Evolutionary conservation across 2,113 vertebrate genomes (phyloP), one percentile per base, ranked within the genome.

Genomic region (Trogon melanurus): DNA sequence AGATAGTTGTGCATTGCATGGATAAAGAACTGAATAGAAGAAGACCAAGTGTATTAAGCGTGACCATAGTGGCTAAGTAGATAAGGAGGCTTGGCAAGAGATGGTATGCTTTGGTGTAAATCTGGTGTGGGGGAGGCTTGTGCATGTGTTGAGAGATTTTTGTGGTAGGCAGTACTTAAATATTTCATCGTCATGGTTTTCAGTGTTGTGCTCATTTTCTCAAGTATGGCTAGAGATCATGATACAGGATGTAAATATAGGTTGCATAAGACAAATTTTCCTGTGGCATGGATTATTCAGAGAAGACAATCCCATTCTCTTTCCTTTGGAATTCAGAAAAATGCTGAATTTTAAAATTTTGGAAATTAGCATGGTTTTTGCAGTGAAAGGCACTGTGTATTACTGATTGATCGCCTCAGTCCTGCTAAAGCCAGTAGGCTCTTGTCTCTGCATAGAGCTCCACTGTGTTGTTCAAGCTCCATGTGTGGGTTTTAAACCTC

Each of bases 401-500:
- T 85, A 16, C 34, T 69, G 41, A 3, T 36, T 65, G 84, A 61
- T 91, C 81, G 30, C 34, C 53, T 93, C 13, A 16, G 48, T 65
- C 61, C 47, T 32, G 3, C 8, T 60, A 72, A 41, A 79, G 51
- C 64, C 85, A 74, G 47, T 44, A 60, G 51, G 38, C 38, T 76
- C 32, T 36, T 64, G 44, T 56, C 56, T 88, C 69, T 81, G 15
- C 19, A 1, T 13, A 54, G 81, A 95, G 60, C 47, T n/a, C 6
- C 7, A 48, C 56, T 80, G 16, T 88, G 57, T 44, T 83, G 54
- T 67, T 94, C 44, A 47, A 64, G 38, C 61, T 67, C 16, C 0
- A 5, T 50, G 72, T 96, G 93, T 94, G 90, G 79, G 76, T 70
- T 88, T 95, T 85, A 94, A 97, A 75, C 21, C 27, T 91, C 69